phyloP scores from a whole-genome alignment of 2,797 vertebrate species.

The Tokudaia muenninki region DNA sequence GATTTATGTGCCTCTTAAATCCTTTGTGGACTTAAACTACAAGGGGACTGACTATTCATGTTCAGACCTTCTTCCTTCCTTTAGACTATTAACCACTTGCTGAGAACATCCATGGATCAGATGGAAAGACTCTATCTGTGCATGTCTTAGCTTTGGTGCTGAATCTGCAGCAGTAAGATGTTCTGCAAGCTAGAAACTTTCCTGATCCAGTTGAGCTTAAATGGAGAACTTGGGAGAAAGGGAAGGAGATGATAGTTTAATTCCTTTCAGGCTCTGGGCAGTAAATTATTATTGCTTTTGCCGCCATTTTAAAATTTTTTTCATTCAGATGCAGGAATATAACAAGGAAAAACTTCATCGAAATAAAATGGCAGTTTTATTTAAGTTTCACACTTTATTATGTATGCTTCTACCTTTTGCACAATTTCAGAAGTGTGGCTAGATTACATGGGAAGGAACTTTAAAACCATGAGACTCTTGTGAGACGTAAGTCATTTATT shows the following conservation, averaged over 20 bases:
- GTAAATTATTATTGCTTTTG: conserved; percentile 29
- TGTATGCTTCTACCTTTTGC: conserved; percentile 84
- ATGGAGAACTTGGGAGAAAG: conserved; percentile 2
- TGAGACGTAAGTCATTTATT: conserved; percentile 20
- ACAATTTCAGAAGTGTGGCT: conserved; percentile 92
- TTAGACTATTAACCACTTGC: background rate
- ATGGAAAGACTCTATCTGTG: conserved; percentile 3
- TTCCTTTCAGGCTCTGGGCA: conserved; percentile 22
- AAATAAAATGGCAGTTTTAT: conserved; percentile 54
- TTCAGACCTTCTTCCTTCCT: conserved; percentile 40
- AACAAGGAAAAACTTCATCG: background rate
- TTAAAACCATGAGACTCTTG: conserved; percentile 88
- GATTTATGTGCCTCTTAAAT: conserved; percentile 41
- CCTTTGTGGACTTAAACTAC: background rate
- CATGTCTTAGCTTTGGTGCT: background rate
- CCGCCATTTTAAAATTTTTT: background rate
- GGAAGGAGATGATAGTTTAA: background rate
- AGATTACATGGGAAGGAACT: conserved; percentile 96
- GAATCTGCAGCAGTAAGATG: background rate
- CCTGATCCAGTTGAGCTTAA: conserved; percentile 23
- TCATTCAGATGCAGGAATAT: background rate
- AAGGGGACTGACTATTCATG: background rate
- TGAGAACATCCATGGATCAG: background rate
- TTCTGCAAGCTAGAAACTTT: conserved; percentile 12
- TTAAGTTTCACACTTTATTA: conserved; percentile 21